phyloP scores from a whole-genome alignment of 2,113 vertebrate genomes.

The Tursiops truncatus region DNA sequence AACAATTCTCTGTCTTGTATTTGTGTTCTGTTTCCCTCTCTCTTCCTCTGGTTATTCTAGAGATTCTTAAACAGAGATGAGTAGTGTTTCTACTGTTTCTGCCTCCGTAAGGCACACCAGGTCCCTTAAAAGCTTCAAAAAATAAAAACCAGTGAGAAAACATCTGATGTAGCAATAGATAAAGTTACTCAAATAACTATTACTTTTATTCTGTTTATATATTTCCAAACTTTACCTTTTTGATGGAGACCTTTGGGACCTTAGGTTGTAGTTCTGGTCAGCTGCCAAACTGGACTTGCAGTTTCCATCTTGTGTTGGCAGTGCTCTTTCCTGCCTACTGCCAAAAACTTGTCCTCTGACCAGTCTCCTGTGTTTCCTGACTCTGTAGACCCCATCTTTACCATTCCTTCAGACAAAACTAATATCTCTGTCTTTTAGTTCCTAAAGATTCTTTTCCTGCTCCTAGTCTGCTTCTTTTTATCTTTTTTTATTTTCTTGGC shows the following conservation, averaged over 20 bases:
- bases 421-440: not conserved
- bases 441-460: not conserved
- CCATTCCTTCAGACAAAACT: not conserved
- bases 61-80: not conserved
- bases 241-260: not conserved
- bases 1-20: not conserved
- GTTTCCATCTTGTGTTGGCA: not conserved
- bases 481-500: not conserved
- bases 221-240: not conserved
- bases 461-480: not conserved
- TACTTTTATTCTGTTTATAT: not conserved
- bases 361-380: not conserved
- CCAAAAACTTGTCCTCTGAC: not conserved
- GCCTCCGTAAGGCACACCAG: not conserved
- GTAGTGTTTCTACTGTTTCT: not conserved
- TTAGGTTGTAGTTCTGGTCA: not conserved
- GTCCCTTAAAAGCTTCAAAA: constrained; percentile 5
- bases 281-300: not conserved
- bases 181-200: not conserved
- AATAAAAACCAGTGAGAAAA: not conserved
- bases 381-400: not conserved
- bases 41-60: not conserved
- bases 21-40: not conserved
- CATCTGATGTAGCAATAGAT: not conserved
- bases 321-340: not conserved